Evolutionary conservation across 2,797 vertebrate genomes (phyloP), one percentile per base, ranked within the genome.

Genomic region (Schizothorax lantsangensis): DNA sequence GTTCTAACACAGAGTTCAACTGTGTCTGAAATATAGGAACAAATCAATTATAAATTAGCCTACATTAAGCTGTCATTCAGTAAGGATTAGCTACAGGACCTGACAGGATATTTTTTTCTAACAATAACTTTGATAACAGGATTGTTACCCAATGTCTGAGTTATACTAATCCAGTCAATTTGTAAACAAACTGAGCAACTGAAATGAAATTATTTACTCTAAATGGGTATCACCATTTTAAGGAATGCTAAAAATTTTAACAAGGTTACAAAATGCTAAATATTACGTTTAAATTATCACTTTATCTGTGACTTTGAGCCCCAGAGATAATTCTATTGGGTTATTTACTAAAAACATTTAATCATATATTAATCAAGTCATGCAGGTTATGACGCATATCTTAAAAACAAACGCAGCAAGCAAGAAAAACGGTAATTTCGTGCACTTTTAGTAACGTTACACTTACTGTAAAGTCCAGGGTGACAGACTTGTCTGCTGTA

Each of bases 1-100:
- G 90, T 21, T 91, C 87, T 92, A 96, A 88, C 84, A 94, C 91
- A 71, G 91, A 77, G n/a, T 82, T 91, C 72, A 95, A 36, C 52
- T 91, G 92, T 74, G 91, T 83, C 90, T 17, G 68, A 49, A 59
- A 86, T 81, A 6, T 38, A 66, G 5, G 14, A 73, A 79, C 1
- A 26, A 11, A 43, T 38, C 2, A 19, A 54, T 40, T 4, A 83
- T 8, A 72, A 52, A 71, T 12, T 1, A 26, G 36, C 23, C 9
- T 54, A 19, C 17, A 45, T 62, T 9, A 79, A 79, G 36, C 7
- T 0, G 12, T 62, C n/a, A 84, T 23, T 77, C 19, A 77, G 14
- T 75, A 30, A 12, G 5, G 59, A 30, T 43, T 45, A 71, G 17
- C 36, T 69, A 59, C 12, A 30, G 62, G 62, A 15, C 62, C 26